Conservation (phyloP, 1,140 invertebrate genomes). For the Pygmarrhopalites habei region DNA sequence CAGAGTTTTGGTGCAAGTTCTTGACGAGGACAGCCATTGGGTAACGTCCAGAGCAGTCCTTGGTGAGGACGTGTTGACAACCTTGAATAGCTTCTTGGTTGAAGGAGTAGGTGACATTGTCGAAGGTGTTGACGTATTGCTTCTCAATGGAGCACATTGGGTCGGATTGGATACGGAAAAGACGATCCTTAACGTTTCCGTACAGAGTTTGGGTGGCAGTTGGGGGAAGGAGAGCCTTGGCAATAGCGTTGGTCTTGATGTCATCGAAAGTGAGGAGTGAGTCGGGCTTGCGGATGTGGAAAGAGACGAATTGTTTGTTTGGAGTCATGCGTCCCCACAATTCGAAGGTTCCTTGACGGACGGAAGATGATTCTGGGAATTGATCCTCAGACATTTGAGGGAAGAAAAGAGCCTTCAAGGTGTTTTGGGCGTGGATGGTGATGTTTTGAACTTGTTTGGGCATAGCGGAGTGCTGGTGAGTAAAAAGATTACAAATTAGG, state of each 20-base stretch:
- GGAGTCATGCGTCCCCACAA: slow-evolving; percentile 18
- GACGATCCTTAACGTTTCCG: slow-evolving; percentile 18
- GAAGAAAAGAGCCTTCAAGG: slow-evolving; percentile 3
- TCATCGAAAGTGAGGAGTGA: slow-evolving; percentile 19
- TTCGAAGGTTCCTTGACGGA: background rate
- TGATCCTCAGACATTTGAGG: slow-evolving; percentile 23
- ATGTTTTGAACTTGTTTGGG: slow-evolving; percentile 18
- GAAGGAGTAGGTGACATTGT: slow-evolving; percentile 35
- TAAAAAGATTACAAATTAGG: background rate
- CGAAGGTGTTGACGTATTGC: slow-evolving; percentile 30
- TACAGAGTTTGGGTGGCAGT: slow-evolving; percentile 22
- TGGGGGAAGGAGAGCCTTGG: slow-evolving; percentile 23
- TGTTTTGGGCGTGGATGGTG: slow-evolving; percentile 10
- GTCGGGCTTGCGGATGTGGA: slow-evolving; percentile 19
- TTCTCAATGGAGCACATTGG: slow-evolving; percentile 25
- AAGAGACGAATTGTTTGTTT: slow-evolving; percentile 25
- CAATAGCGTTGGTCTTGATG: slow-evolving; percentile 12
- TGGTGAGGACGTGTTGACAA: slow-evolving; percentile 28
- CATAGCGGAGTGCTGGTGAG: slow-evolving; percentile 12
- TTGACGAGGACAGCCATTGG: background rate
- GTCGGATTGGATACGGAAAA: slow-evolving; percentile 16
- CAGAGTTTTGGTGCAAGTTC: slow-evolving; percentile 19
- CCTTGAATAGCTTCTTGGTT: slow-evolving; percentile 5
- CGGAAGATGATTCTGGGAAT: slow-evolving; percentile 7
- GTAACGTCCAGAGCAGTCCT: slow-evolving; percentile 26